Base-by-base conservation (phyloP, 64 coral and sea anemone species). In the Porites lutea region DNA sequence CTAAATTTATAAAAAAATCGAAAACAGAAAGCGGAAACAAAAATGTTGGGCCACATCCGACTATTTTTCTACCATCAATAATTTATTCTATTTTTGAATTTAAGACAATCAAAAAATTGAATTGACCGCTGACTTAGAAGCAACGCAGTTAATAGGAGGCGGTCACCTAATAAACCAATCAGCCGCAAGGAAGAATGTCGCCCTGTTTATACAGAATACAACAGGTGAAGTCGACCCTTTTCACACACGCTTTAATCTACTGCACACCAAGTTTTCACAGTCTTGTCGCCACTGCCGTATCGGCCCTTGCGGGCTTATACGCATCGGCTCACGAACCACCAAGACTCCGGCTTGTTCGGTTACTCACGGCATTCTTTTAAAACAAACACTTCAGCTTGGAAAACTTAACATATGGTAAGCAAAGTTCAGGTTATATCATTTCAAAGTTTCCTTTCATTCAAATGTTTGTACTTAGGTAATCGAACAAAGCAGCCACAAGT, bases 101-200 rank as follows among this genome's bases (percentile, higher is more conserved):
- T 47, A 2, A 12, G 13, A 22, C 10, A 46, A 48, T 43, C 14
- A 4, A 1, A 21, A 13, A 48, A 12, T 59, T 11, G 4, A 59
- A 59, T 20, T 20, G 20, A 82, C 79, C 79, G 79, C 79, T 82
- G 79, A 82, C 79, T 64, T 62, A 9, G 64, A 82, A 82, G 4
- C 45, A 82, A 23, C 21, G 59, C 22, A 58, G 58, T 43, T 60
- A 64, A 44, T 12, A 64, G 37, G 14, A 64, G 79, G 79, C 27
- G 27, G 43, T 61, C 13, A 12, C 55, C 4, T 15, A 43, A 8
- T 18, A 16, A 82, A 54, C 79, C 79, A 82, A 82, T 82, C 71
- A 15, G 2, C 22, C 13, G 64, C 23, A 64, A 46, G 59, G 8
- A 45, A 82, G n/a, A 27, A 44, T 11, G 64, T 82, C 79, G 57